phyloP scores from a whole-genome alignment of 2,797 vertebrate genomes.

The Avahi laniger region DNA sequence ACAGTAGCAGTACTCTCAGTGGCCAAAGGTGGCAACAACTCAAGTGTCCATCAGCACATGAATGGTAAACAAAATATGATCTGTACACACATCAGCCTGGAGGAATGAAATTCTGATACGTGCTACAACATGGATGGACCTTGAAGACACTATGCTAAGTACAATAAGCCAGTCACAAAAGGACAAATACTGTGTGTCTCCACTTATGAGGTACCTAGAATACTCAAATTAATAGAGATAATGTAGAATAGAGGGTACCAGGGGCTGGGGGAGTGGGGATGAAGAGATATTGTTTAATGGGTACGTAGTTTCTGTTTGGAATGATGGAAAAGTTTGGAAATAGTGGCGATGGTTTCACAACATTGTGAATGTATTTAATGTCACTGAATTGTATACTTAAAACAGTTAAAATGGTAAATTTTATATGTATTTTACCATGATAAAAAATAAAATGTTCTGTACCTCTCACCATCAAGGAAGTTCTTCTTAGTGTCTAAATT shows the following conservation, averaged over 20 bases:
- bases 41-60: background rate
- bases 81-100: accelerated
- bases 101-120: background rate
- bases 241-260: too few relatives aligned
- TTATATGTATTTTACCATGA: background rate
- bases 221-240: background rate
- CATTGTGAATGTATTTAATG: background rate
- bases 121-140: background rate
- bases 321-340: background rate
- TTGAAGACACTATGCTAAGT: background rate
- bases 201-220: background rate
- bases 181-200: background rate
- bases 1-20: background rate
- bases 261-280: background rate
- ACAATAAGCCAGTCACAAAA: background rate
- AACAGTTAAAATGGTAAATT: background rate
- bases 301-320: background rate
- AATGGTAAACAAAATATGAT: background rate
- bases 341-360: background rate
- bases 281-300: background rate
- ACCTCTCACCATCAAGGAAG: background rate
- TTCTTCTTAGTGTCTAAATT: background rate
- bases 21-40: background rate
- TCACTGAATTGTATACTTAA: background rate
- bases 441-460: background rate